These are phyloP conservation scores for Patiria miniata DNA, from an alignment of 35 echinoderm and acorn worm species.

Conservation along the genomic window DNA sequence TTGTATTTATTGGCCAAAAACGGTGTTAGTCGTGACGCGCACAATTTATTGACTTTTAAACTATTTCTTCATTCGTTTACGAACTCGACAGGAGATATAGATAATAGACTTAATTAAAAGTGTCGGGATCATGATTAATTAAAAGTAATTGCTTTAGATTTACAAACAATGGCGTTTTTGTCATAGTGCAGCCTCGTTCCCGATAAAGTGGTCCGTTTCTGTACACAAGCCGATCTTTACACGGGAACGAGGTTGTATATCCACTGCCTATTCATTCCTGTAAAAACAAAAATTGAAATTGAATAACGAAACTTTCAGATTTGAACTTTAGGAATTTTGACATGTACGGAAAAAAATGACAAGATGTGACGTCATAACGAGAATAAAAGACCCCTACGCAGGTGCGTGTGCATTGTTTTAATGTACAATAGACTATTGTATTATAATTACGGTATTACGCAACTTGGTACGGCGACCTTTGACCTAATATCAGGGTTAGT, in stretches of 20 bases:
- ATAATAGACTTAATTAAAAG: too few species aligned
- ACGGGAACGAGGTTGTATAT: constrained; percentile 11
- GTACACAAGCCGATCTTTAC: not conserved
- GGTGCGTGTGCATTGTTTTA: constrained; percentile 12
- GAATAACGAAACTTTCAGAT: not conserved
- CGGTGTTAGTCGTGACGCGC: constrained; percentile 11
- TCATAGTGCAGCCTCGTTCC: not conserved
- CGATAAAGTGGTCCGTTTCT: not conserved
- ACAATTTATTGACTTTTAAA: constrained; percentile 22
- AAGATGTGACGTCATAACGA: not conserved
- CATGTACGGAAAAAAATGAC: not conserved
- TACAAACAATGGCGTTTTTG: not conserved
- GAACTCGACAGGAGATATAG: too few species aligned
- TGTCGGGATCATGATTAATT: too few species aligned
- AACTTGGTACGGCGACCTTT: constrained; percentile 8
- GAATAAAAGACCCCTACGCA: not conserved
- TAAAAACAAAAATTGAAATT: too few species aligned
- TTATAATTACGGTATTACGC: constrained; percentile 19
- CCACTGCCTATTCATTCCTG: constrained; percentile 16
- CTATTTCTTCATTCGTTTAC: not conserved
- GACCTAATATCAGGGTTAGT: constrained; percentile 29
- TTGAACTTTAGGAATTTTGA: not conserved
- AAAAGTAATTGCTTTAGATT: too few species aligned
- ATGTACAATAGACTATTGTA: constrained; percentile 29
- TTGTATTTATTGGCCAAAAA: constrained; percentile 20